Conservation (phyloP, 2,113 vertebrate genomes). For the Ictalurus punctatus region DNA sequence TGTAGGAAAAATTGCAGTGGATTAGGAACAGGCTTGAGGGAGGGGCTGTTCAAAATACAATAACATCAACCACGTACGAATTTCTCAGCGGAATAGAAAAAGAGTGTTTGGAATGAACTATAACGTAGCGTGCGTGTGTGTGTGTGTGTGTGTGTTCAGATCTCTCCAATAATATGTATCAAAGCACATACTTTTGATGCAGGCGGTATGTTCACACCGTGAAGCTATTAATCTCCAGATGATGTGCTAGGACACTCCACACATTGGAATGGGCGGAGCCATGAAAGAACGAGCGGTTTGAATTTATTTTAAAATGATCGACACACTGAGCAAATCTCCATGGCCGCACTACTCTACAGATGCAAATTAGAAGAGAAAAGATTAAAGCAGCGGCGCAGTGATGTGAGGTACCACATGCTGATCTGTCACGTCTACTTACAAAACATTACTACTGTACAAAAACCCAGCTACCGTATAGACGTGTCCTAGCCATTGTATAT, state of each 20-base stretch:
- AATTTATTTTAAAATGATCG: background rate
- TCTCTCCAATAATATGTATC: background rate
- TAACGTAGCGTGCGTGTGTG: background rate
- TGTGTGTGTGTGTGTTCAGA: background rate
- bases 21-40: background rate
- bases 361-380: constrained; percentile 3
- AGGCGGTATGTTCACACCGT: background rate
- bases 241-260: background rate
- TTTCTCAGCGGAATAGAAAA: background rate
- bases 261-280: background rate
- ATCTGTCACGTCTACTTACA: constrained; percentile 4
- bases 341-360: background rate
- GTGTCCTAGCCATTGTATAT: background rate
- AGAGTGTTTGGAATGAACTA: background rate
- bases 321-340: background rate
- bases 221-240: background rate
- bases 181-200: background rate
- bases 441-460: background rate
- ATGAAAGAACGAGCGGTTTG: background rate
- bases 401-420: too few relatives aligned
- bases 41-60: background rate
- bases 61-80: background rate
- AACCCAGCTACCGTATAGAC: background rate
- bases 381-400: background rate
- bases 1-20: background rate